Evolutionary conservation across 2,888 invertebrate genomes (phyloP).

Genomic region (Hesperia comma): DNA sequence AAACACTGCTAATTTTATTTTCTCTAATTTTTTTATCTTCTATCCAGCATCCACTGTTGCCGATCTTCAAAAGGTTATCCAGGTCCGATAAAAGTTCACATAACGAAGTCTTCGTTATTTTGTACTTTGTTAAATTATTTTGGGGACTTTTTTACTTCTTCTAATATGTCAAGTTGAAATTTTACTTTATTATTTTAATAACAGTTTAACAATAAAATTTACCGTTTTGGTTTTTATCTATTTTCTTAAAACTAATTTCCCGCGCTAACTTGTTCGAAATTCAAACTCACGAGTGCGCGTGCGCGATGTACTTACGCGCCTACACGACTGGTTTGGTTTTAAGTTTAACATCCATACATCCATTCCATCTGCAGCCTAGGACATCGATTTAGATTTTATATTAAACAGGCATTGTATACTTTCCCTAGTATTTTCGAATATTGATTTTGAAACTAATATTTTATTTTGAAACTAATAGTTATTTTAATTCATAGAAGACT

Average conservation of each 20-base stretch:
- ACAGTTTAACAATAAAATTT: not conserved
- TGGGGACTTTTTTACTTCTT: too few relatives aligned
- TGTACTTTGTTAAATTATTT: too few relatives aligned
- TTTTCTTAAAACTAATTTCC: conserved; percentile 43
- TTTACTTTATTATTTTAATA: not conserved
- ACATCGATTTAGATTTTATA: not conserved
- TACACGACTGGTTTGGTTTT: conserved; percentile 58
- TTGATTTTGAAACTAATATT: not conserved
- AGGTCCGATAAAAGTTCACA: not conserved
- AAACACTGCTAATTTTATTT: too few relatives aligned
- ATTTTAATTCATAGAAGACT: too few relatives aligned
- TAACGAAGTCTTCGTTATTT: not conserved
- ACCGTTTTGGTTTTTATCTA: conserved; percentile 18
- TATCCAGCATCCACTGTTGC: not conserved
- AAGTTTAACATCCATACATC: conserved; percentile 13
- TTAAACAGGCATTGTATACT: not conserved
- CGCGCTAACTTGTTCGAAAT: conserved; percentile 46
- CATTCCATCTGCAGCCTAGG: not conserved
- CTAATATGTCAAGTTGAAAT: too few relatives aligned
- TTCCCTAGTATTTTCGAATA: not conserved
- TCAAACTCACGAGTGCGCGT: conserved; percentile 58
- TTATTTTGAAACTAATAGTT: too few relatives aligned
- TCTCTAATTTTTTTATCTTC: not conserved
- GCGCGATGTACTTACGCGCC: conserved; percentile 69
- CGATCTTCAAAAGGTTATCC: conserved; percentile 3